Percentiles rank a stretch among this genome's conserved stretches.
Evolutionary conservation across 2,797 vertebrate genomes (phyloP).

Genomic region (Orestias chungarensis): DNA sequence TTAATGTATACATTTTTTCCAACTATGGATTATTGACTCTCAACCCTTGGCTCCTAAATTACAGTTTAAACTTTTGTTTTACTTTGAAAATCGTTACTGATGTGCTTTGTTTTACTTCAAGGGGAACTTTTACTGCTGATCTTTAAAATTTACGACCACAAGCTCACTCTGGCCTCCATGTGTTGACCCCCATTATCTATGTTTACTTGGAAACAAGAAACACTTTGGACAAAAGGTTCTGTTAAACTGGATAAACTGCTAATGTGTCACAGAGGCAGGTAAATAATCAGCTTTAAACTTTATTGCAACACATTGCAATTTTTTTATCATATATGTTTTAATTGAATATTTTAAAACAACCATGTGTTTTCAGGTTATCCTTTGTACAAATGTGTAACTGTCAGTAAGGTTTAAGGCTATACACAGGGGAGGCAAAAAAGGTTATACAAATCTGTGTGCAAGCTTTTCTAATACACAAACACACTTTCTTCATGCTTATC

Average conservation of each 20-base stretch:
- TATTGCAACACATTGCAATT: too few species aligned
- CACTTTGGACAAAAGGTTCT: slow-evolving; percentile 24
- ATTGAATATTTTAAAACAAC: slow-evolving; percentile 33
- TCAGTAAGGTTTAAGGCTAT: slow-evolving; percentile 54
- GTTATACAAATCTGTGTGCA: slow-evolving; percentile 20
- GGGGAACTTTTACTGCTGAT: not conserved
- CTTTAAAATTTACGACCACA: slow-evolving; percentile 14
- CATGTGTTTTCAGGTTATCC: slow-evolving; percentile 42
- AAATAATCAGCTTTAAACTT: slow-evolving; percentile 63
- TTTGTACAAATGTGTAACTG: too few species aligned
- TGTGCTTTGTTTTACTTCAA: not conserved
- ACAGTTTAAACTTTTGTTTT: not conserved
- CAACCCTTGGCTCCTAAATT: not conserved
- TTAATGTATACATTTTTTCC: not conserved
- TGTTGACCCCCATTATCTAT: slow-evolving; percentile 25
- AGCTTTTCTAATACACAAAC: slow-evolving; percentile 20
- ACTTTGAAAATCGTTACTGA: not conserved
- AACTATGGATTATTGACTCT: not conserved
- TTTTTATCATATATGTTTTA: slow-evolving; percentile 18
- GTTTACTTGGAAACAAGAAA: slow-evolving; percentile 41
- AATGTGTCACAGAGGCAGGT: slow-evolving; percentile 61
- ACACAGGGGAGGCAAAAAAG: slow-evolving; percentile 42
- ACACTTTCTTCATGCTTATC: slow-evolving; percentile 57
- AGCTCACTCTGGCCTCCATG: slow-evolving; percentile 21
- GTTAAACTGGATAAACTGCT: slow-evolving; percentile 37